These are phyloP conservation scores for Donacobius atricapilla DNA, from an alignment of 2,113 vertebrate species.

Conservation along the genomic window DNA sequence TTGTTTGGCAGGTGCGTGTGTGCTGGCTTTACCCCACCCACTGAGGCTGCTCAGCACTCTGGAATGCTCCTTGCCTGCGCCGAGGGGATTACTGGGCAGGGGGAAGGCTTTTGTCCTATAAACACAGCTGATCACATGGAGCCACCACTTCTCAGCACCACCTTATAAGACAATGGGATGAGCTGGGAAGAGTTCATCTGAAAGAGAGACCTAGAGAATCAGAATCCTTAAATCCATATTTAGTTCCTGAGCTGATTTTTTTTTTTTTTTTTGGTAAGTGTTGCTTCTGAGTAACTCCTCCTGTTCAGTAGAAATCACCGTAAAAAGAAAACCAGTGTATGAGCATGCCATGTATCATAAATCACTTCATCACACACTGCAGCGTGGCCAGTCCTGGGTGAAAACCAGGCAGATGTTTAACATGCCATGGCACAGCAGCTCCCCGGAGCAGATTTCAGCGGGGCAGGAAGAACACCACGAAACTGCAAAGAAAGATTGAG, in stretches of 20 bases:
- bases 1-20: background rate
- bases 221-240: background rate
- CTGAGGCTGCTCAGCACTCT: background rate
- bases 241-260: background rate
- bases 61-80: background rate
- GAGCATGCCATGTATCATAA: background rate
- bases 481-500: background rate
- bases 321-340: background rate
- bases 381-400: background rate
- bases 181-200: background rate
- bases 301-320: background rate
- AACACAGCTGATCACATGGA: background rate
- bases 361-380: background rate
- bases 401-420: background rate
- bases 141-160: background rate
- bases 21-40: background rate
- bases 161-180: background rate
- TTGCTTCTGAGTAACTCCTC: background rate
- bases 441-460: accelerated
- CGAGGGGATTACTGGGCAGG: background rate
- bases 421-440: background rate
- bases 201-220: background rate
- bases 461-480: background rate
- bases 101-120: background rate
- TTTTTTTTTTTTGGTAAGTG: background rate